phyloP scores from a whole-genome alignment of 1,140 invertebrate genomes.

The Cherax destructor region DNA sequence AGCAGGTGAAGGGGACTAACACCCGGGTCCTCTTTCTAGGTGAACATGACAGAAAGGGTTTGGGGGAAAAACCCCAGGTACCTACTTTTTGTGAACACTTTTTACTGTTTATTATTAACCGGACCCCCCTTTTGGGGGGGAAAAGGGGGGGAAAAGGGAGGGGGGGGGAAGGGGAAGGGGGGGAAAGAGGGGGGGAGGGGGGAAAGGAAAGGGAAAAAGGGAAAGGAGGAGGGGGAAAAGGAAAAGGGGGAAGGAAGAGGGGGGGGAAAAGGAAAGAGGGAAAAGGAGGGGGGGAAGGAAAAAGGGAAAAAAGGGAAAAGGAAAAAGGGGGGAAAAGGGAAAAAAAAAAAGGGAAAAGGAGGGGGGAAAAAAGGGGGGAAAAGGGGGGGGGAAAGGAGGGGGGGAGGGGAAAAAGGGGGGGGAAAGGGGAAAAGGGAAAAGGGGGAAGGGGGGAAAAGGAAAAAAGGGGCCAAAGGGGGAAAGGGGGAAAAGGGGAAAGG shows the following conservation, averaged over 20 bases:
- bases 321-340: not conserved
- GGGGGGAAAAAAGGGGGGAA: not conserved
- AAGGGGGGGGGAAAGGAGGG: not conserved
- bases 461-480: no score
- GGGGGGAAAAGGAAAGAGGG: not conserved
- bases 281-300: not conserved
- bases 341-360: not conserved
- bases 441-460: not conserved
- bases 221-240: not conserved
- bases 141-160: slow-evolving; percentile 1
- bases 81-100: no score
- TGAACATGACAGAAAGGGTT: no score
- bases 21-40: no score
- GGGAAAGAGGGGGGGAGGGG: not conserved
- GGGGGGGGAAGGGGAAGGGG: not conserved
- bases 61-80: no score
- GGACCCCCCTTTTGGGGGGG: slow-evolving; percentile 2
- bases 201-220: not conserved
- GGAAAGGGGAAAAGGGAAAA: not conserved
- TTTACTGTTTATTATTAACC: no score
- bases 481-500: not conserved
- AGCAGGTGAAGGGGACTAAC: no score
- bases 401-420: not conserved
- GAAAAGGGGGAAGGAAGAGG: not conserved
- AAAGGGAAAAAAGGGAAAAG: not conserved